Base-by-base conservation (phyloP, 2,888 invertebrate genomes). In the Campopleginae sp. region DNA sequence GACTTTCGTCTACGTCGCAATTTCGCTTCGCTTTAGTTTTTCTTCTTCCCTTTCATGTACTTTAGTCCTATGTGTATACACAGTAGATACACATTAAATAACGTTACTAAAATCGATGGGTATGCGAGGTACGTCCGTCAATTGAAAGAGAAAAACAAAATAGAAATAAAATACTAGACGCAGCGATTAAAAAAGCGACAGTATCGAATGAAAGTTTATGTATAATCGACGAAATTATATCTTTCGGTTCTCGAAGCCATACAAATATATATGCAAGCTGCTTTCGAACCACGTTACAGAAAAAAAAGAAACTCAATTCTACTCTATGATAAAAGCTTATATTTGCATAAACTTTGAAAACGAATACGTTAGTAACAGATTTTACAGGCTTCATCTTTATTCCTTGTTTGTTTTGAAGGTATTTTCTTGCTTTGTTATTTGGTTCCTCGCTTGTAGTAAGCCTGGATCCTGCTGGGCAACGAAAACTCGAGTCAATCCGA, bases 361-460 rank as follows among this genome's bases (percentile, higher is more conserved):
- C 83, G 84, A 85, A 86, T 87, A 81, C 72, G 80, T 77, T 58
- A 82, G 68, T 86, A 85, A 87, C 87, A 87, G 85, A 83, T 83
- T 81, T 86, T 81, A 87, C 85, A 87, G 79, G 68, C 68, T 79
- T 76, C 19, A 54, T n/a, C 61, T 74, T 54, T 68, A 46, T 81
- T 79, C 78, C 44, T 33, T 38, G 33, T 61, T 74, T 51, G 23
- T 80, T 76, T 19, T 54, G 14, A 71, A 58, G 58, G 27, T 65
- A 58, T 61, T 79, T 44, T 79, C 72, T 70, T 82, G 66, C 61
- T 84, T 48, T 66, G 51, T 78, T 87, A 85, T 88, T 88, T 87
- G 83, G 87, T 86, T 85, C 86, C 87, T 88, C 82, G 82, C 82
- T 86, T 80, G 66, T 82, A 75, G 72, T 86, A 84, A 85, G 87